phyloP scores from a whole-genome alignment of 2,888 invertebrate species.

The Mechanitis messenoides region DNA sequence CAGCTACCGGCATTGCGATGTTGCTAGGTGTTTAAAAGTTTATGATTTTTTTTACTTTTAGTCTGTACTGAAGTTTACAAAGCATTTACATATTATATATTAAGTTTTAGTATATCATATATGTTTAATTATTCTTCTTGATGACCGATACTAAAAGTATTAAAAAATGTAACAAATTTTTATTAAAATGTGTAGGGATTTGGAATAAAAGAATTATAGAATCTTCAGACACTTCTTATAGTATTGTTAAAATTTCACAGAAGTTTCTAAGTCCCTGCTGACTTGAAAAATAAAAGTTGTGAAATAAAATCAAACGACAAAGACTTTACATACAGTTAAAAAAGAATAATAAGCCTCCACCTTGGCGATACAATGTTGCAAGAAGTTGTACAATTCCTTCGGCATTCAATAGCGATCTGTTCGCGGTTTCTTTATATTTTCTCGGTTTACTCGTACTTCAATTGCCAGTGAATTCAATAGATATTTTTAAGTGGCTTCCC shows the following conservation, averaged over 20 bases:
- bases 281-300: too few relatives aligned
- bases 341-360: not conserved
- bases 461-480: constrained; percentile 21
- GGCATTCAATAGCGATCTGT: constrained; percentile 14
- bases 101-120: not conserved
- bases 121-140: too few relatives aligned
- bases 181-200: not conserved
- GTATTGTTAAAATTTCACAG: too few relatives aligned
- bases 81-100: constrained; percentile 1
- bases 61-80: constrained; percentile 7
- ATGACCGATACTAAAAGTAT: too few relatives aligned
- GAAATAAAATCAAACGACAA: not conserved
- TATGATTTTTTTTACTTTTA: constrained; percentile 20
- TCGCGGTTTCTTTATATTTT: constrained; percentile 24
- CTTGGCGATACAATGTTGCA: not conserved
- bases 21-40: constrained; percentile 33
- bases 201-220: too few relatives aligned
- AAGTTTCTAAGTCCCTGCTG: too few relatives aligned
- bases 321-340: not conserved
- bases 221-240: too few relatives aligned
- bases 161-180: too few relatives aligned
- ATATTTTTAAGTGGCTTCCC: constrained; percentile 24
- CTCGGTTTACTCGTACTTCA: constrained; percentile 22
- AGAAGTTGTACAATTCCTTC: constrained; percentile 15
- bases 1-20: constrained; percentile 38